Evolutionary conservation across 2,797 vertebrate genomes (phyloP).

Genomic region (Harpagifer antarcticus): DNA sequence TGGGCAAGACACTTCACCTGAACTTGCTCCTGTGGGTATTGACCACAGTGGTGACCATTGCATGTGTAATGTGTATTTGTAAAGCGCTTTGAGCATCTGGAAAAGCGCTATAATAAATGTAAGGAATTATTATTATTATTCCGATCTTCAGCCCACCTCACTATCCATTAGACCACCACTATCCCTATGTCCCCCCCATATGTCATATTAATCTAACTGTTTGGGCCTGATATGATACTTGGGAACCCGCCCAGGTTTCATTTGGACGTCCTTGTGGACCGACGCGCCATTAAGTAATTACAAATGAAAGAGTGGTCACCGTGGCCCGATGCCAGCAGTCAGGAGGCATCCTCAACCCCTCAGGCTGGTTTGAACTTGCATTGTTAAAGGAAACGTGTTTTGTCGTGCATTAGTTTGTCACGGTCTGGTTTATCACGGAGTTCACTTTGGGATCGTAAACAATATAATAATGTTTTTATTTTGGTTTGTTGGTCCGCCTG

Average conservation of each 20-base stretch:
- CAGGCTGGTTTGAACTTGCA: slow-evolving; percentile 14
- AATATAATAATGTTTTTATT: too few species aligned
- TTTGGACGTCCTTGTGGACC: slow-evolving; percentile 65
- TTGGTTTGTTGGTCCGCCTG: too few species aligned
- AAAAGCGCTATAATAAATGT: too few species aligned
- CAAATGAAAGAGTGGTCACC: slow-evolving; percentile 62
- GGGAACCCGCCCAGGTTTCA: slow-evolving; percentile 60
- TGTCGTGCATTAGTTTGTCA: background rate
- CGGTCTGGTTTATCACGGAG: background rate
- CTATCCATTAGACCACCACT: too few species aligned
- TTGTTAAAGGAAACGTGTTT: slow-evolving; percentile 17
- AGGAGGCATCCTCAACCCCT: slow-evolving; percentile 34
- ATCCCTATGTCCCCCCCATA: too few species aligned
- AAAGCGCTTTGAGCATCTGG: too few species aligned
- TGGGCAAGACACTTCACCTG: too few species aligned
- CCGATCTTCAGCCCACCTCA: too few species aligned
- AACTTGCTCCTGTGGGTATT: too few species aligned
- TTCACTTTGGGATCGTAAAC: background rate
- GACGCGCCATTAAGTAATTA: slow-evolving; percentile 71
- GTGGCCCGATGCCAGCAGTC: slow-evolving; percentile 66
- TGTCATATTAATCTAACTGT: slow-evolving; percentile 1
- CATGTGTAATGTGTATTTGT: too few species aligned
- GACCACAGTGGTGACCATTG: too few species aligned
- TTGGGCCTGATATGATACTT: slow-evolving; percentile 48
- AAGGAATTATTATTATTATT: too few species aligned